These are phyloP conservation scores for Tyria jacobaeae DNA, from an alignment of 2,888 invertebrate genomes.

Conservation along the genomic window DNA sequence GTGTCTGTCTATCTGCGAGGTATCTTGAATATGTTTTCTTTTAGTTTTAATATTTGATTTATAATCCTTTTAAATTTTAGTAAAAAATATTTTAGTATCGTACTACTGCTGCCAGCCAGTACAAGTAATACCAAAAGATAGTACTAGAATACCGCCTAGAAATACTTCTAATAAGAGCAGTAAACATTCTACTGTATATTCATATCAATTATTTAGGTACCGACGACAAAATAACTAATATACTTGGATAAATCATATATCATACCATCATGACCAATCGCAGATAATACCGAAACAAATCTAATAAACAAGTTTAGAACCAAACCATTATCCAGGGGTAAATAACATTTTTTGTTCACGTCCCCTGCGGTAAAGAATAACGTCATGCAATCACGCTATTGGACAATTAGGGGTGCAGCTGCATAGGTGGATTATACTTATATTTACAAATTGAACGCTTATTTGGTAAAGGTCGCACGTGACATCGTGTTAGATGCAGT, in stretches of 20 bases:
- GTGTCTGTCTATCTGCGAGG: no score
- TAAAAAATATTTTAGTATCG: no score
- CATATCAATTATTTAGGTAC: neutral
- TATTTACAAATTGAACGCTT: conserved; percentile 32
- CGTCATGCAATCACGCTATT: conserved; percentile 48
- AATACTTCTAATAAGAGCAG: neutral
- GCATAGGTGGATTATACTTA: conserved; percentile 26
- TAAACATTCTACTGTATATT: neutral
- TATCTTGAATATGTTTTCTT: no score
- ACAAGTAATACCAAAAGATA: no score
- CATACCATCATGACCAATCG: conserved; percentile 25
- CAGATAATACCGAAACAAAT: conserved; percentile 29
- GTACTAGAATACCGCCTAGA: no score
- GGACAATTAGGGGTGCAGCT: conserved; percentile 52
- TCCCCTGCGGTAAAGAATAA: conserved; percentile 40
- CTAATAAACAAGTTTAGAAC: conserved; percentile 28
- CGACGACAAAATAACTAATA: conserved; percentile 9
- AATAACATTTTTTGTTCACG: conserved; percentile 29
- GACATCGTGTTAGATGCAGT: conserved; percentile 23
- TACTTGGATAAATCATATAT: conserved; percentile 18
- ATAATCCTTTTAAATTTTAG: no score
- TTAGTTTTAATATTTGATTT: no score
- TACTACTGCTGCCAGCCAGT: no score
- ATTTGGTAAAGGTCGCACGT: conserved; percentile 43
- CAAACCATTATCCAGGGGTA: conserved; percentile 27